Evolutionary conservation across 2,113 vertebrate species (phyloP), one percentile per base, ranked within the genome.

Genomic region (Coturnix japonica): DNA sequence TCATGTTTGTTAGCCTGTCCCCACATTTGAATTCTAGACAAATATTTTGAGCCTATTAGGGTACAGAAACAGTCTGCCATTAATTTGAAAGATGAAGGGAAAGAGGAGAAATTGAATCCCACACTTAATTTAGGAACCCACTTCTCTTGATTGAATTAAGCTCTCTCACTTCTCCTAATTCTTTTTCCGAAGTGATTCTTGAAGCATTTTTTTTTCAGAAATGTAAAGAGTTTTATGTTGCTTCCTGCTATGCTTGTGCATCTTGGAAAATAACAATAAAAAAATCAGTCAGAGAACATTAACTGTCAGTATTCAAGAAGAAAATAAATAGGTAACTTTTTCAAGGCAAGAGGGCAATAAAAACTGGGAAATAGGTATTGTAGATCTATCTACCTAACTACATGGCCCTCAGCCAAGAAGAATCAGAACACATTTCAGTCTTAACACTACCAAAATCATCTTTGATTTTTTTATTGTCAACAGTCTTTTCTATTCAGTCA

Each of bases 131-230:
- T 94, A 90, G 80, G 14, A 93, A 6, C 44, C 74, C 44, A 87
- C 87, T 94, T 96, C 53, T 93, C 53, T 51, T 95, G 91, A 93
- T 92, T 93, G 81, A 95, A 93, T 96, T 96, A 94, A 92, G 44
- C 44, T 47, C 43, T 81, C 77, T 91, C 23, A 75, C 49, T 93
- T 94, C 53, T 89, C 22, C 31, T 95, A 89, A 89, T 91, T 79
- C 66, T 61, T 92, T 54, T 89, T 81, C 65, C 43, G 75, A 79
- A 96, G 87, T 94, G 93, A 87, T 92, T 57, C 87, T 91, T 94
- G 60, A 92, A n/a, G 10, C 20, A 30, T 81, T 93, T 37, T 81
- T 93, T 87, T 92, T 91, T 94, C 72, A 86, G 66, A 81, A 72
- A 87, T 33, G 8, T 78, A 16, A 90, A 95, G 69, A 65, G 57